Conservation (phyloP, 2,797 vertebrate genomes). For the Diceros bicornis region DNA sequence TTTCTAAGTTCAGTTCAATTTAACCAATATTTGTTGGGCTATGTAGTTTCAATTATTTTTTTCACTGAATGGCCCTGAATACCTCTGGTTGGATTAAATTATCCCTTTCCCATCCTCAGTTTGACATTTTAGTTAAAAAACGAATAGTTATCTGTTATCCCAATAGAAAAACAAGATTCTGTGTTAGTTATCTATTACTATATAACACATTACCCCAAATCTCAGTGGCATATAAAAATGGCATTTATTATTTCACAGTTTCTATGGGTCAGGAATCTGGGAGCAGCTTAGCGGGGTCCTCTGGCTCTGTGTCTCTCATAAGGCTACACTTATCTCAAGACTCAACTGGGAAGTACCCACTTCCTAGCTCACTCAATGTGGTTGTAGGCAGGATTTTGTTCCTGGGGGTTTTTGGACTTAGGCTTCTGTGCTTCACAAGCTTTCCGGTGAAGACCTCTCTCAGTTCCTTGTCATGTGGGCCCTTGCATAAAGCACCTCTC, state of each 20-base stretch:
- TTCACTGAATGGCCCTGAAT: background rate
- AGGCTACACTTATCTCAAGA: background rate
- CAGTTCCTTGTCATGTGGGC: background rate
- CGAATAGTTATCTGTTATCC: background rate
- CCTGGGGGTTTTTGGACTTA: background rate
- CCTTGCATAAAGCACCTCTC: background rate
- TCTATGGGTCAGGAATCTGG: background rate
- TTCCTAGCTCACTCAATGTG: background rate
- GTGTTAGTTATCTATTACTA: background rate
- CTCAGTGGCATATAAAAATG: background rate
- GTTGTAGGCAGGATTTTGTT: background rate
- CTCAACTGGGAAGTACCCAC: background rate
- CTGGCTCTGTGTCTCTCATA: background rate
- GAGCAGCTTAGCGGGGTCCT: background rate
- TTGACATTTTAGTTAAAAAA: background rate
- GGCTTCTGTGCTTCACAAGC: background rate
- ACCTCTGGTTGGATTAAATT: slow-evolving; percentile 23
- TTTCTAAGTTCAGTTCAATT: slow-evolving; percentile 27
- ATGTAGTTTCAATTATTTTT: background rate
- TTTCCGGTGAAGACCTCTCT: background rate
- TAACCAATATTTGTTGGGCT: background rate
- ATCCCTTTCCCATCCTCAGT: background rate
- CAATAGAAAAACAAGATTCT: slow-evolving; percentile 10
- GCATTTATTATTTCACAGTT: background rate
- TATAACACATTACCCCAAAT: background rate